Base-by-base conservation (phyloP, 2,888 invertebrate genomes). In the Luperina testacea region DNA sequence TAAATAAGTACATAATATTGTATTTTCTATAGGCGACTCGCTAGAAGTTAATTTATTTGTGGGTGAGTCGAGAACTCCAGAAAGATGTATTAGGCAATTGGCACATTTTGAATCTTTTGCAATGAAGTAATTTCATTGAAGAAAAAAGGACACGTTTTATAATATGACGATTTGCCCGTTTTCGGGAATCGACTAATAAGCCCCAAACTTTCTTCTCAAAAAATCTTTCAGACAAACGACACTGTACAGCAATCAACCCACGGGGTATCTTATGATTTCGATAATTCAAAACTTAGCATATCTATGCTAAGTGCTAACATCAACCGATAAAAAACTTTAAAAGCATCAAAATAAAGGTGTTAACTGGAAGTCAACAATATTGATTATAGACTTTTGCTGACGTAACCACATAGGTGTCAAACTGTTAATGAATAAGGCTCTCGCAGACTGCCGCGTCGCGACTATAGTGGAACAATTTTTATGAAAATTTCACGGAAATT, bases 401-500 rank as follows among this genome's bases (percentile, higher is more conserved):
- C 73, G 65, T 71, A 27, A 17, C 20, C 32, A 85, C 59, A 2
- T 45, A 77, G 68, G 45, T 77, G 67, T 67, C 24, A 68, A 73
- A 48, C 64, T 82, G 68, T 32, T 82, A 70, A 81, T 80, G 51
- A 64, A 42, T 57, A 57, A 57, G 24, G 57, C 24, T 57, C 24
- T n/a, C 4, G 24, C 57, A 24, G 57, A 57, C 24, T 57, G 1
- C 24, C 9, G 24, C 24, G 57, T 57, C 53, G 3, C 53, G 8
- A 53, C 53, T 53, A 3, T n/a, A 3, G 24, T n/a, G 57, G 24
- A 24, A 1, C 11, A 24, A 24, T 9, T 24, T 24, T 57, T 11
- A 24, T 9, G 24, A 57, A 57, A 57, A 57, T 9, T 57, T 57
- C 57, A 57, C 24, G 57, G 57, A 9, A 57, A 24, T 24, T 57